A percentile compares a stretch with the other conserved stretches of the same genome.
phyloP scores from a whole-genome alignment of 2,888 invertebrate genomes.

The Adelphocoris suturalis region DNA sequence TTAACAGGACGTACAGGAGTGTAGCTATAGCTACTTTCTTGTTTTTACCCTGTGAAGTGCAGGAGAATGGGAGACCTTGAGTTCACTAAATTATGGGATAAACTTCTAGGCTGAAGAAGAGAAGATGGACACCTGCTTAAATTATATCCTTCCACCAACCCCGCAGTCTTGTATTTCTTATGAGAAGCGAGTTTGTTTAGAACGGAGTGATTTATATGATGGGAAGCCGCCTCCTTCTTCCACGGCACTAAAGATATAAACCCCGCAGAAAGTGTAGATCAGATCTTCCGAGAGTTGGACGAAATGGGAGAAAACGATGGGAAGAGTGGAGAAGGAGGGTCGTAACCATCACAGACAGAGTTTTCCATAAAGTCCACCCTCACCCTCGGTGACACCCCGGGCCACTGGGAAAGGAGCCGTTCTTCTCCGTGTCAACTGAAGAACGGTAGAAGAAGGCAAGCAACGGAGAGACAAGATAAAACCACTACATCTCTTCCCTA shows the following conservation, averaged over 20 bases:
- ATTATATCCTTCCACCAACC: constrained; percentile 25
- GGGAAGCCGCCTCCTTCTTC: constrained; percentile 13
- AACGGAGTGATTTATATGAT: constrained; percentile 42
- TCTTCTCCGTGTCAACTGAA: constrained; percentile 62
- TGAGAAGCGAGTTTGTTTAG: constrained; percentile 36
- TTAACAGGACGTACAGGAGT: too few relatives aligned
- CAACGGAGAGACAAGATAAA: constrained; percentile 40
- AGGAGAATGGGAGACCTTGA: neutral
- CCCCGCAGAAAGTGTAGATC: constrained; percentile 50
- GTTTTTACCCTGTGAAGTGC: too few relatives aligned
- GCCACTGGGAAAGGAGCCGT: constrained; percentile 39
- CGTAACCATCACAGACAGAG: constrained; percentile 61
- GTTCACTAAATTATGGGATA: constrained; percentile 12
- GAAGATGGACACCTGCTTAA: constrained; percentile 39
- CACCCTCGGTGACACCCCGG: constrained; percentile 19
- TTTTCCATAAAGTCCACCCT: constrained; percentile 59
- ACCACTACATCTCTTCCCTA: constrained; percentile 51
- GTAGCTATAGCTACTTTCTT: too few relatives aligned
- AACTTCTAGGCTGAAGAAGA: constrained; percentile 34
- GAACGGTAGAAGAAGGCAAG: constrained; percentile 23
- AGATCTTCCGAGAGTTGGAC: constrained; percentile 40
- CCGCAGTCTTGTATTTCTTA: constrained; percentile 22
- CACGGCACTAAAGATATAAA: constrained; percentile 32
- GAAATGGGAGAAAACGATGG: neutral
- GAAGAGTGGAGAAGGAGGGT: neutral